Base-by-base conservation (phyloP, 2,113 vertebrate genomes). In the Romanogobio albipinnatus region DNA sequence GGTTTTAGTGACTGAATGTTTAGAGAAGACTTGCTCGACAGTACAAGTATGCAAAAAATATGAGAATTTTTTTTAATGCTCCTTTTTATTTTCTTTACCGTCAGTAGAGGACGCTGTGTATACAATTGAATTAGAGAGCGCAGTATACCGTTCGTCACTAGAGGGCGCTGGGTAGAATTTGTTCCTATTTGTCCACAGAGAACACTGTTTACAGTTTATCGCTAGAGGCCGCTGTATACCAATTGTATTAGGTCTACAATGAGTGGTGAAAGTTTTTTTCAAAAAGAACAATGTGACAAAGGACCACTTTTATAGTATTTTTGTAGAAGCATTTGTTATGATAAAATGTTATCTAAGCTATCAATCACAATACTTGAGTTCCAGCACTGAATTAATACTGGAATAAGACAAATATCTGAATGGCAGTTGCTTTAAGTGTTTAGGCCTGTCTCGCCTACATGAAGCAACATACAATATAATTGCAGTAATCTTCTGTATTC, bases 141-240 rank as follows among this genome's bases (percentile, higher is more conserved):
- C 36, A 11, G 3, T 39, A 45, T 19, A 33, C 5, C 4, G 0
- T 17, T 24, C 17, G 15, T 24, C 86, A 76, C 82, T 51, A 76
- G 76, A 81, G 59, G 86, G 51, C 80, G 68, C 59, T 59, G 36
- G 82, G 33, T 36, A n/a, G 9, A 29, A 43, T 24, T 45, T 29
- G 29, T 29, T 29, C 29, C 29, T 29, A 29, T 29, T 29, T 71
- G 14, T 53, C 17, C 1, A 71, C 10, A 71, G 39, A 45, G 17
- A 73, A 73, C 68, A 33, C 64, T 17, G 26, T 19, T 13, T 15
- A 45, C 39, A 5, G 15, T 9, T 11, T 45, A 36, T n/a, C 68
- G 17, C 36, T 49, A 17, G 71, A 75, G 6, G 71, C 8, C 43
- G 77, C 59, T 49, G n/a, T 80, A 29, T 29, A 64, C 43, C 14